Base-by-base conservation (phyloP, 2,113 vertebrate species). In the Lipophrys pholis region DNA sequence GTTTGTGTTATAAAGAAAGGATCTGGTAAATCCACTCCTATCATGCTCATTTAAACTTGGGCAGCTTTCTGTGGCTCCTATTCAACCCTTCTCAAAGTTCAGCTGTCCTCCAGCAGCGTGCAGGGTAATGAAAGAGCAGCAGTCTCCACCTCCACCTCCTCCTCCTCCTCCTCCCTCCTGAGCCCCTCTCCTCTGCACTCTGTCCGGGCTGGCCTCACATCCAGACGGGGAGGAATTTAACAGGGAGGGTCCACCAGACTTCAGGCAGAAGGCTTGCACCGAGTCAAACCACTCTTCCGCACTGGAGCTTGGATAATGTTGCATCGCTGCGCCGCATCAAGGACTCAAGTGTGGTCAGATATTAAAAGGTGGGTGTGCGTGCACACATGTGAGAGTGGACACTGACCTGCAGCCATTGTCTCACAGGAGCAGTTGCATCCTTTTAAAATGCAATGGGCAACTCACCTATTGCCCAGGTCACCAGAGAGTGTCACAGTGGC, bases 221-320 rank as follows among this genome's bases (percentile, higher is more conserved):
- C 91, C 87, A 94, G 91, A 93, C 92, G 78, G 80, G 21, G 90
- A 91, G 94, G 94, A 95, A 95, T 95, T 95, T 92, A 84, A 87
- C 78, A 55, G 93, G 88, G 89, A 86, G 92, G 86, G 87, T 91
- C 91, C 91, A 49, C 72, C 82, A 93, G 83, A 87, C 85, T 85
- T 63, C 17, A 81, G 84, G 76, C 82, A 79, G 56, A 60, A 35
- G 63, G 65, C 73, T 30, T 77, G 78, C 64, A 50, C 78, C 67
- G 79, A 86, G 69, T 73, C 62, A 57, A 80, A 71, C 82, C 62
- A 75, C 80, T 76, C 76, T 63, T 74, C 64, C 82, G 73, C 69
- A 56, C 72, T 54, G 17, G 21, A 0, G 21, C 78, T 69, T 61
- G 48, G 65, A 39, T 41, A 11, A 11, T 38, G 30, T 82, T 30